Base-by-base conservation (phyloP, 2,888 invertebrate species). In the Chaetogeoica ovagalla region DNA sequence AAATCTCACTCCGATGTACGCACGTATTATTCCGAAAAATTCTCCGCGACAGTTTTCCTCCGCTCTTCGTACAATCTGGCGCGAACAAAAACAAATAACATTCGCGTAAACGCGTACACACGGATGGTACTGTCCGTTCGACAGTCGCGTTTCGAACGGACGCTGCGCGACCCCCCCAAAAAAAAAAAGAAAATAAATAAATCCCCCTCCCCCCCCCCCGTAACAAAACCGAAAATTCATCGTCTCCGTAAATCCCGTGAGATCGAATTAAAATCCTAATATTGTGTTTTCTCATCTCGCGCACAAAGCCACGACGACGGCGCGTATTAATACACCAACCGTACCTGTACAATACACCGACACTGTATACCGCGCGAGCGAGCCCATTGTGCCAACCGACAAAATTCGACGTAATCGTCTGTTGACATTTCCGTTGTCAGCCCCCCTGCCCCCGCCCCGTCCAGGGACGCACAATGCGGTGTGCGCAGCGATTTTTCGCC, bases 401-500 rank as follows among this genome's bases (percentile, higher is more conserved):
- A 71, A 79, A 79, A 70, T 79, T 79, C 79, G 79, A 79, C 79
- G 63, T 79, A 79, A 79, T 79, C 71, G 79, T 69, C 69, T 71
- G 79, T 79, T 71, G 79, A 79, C 79, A 79, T 79, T 79, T 79
- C 79, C 79, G 79, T 79, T 63, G 71, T 43, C 39, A 0, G 17
- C 66, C 57, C 43, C 43, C 43, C 43, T 1, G 43, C 39, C 21
- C 66, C 57, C n/a, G n/a, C n/a, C n/a, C n/a, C n/a, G n/a, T n/a
- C n/a, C n/a, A n/a, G n/a, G 13, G 30, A 15, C 63, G 21, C 71
- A 70, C 77, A 70, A 70, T 70, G 30, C 39, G 37, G 39, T 37
- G 76, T 15, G 17, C 73, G 65, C n/a, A n/a, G n/a, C n/a, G 19
- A 23, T 37, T 57, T 63, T 55, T 55, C 19, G 21, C 19, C n/a